Base-by-base conservation (phyloP, 1,140 invertebrate genomes). In the Zaprionus ornatus region DNA sequence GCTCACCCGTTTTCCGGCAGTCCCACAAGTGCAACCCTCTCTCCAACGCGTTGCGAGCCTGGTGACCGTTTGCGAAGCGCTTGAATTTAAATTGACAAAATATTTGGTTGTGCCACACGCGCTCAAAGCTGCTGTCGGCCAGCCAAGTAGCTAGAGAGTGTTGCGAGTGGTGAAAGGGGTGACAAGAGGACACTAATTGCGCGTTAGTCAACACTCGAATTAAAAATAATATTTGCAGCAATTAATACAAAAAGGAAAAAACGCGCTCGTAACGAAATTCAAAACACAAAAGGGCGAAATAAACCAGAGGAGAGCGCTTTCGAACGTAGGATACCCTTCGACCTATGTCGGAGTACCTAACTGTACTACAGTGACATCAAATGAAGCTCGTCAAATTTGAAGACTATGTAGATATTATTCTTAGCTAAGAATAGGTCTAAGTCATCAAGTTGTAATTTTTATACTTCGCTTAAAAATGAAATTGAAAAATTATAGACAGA, bases 31-130 rank as follows among this genome's bases (percentile, higher is more conserved):
- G n/a, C n/a, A 17, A 6, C 6, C 40, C 40, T 17, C n/a, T 2
- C 40, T 45, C n/a, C 2, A 17, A 17, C 13, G 4, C 37, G 37
- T 3, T 4, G 35, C 21, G 48, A 25, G 55, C 35, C 42, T 52
- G 25, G 4, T 27, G 45, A 32, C 61, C 74, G 48, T 65, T 66
- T 71, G 67, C 56, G 57, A 35, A 66, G 61, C 71, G 67, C 83
- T 82, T 74, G 80, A 71, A 83, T 87, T 87, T 88, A 87, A 87
- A 88, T 88, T 87, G 84, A 80, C 77, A 88, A 87, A 88, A 87
- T 87, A 87, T 87, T 87, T 87, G 84, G 70, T 60, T 29, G 62
- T 69, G 48, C 37, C 61, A 37, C 59, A 60, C 60, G 63, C 45
- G 25, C 50, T n/a, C 62, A 27, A 17, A 9, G 19, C 40, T 40